Evolutionary conservation across 2,113 vertebrate genomes (phyloP).

Genomic region (Chiloscyllium plagiosum): DNA sequence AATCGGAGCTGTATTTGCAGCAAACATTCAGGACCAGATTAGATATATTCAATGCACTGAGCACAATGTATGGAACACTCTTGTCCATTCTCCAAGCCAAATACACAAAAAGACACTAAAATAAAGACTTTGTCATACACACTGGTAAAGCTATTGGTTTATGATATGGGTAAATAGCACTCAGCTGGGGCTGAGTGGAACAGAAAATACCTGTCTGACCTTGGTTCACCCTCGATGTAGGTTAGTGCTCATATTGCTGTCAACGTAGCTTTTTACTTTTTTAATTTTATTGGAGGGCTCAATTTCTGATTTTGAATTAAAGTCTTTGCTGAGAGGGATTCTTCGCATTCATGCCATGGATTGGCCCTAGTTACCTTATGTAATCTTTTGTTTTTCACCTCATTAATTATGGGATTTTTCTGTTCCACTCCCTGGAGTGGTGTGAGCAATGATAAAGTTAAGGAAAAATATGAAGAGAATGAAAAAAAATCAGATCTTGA

Average conservation of each 20-base stretch:
- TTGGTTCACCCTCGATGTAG: background rate
- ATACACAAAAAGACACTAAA: background rate
- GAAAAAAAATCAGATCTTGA: no score
- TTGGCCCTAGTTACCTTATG: no score
- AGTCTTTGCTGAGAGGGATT: no score
- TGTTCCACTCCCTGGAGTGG: no score
- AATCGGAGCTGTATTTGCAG: slow-evolving; percentile 1
- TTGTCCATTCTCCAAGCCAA: background rate
- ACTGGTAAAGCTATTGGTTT: background rate
- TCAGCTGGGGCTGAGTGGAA: background rate
- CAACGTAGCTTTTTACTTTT: background rate
- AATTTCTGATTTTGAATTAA: no score
- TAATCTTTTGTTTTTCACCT: no score
- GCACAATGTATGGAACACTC: background rate
- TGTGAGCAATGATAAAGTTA: no score
- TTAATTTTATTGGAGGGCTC: background rate
- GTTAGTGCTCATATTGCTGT: background rate
- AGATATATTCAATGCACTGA: background rate
- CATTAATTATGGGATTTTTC: no score
- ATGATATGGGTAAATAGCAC: background rate
- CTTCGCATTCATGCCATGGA: no score
- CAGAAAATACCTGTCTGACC: background rate
- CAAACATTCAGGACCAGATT: background rate
- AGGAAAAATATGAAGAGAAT: no score
- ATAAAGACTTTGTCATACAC: background rate